phyloP scores from a whole-genome alignment of 2,113 vertebrate species.

The Furnarius figulus region DNA sequence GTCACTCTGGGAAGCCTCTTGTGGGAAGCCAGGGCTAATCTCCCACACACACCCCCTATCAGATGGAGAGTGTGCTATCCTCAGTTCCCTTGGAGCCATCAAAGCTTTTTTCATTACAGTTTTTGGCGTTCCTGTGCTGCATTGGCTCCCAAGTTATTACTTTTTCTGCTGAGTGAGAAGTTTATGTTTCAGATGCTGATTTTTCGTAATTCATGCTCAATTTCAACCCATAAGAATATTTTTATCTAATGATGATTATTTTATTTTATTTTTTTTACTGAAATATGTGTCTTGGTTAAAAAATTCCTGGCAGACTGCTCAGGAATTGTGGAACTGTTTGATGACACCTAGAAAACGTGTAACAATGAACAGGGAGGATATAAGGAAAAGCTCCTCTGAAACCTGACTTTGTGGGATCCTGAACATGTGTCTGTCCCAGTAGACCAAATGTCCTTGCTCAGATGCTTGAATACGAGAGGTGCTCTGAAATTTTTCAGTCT shows the following conservation, averaged over 20 bases:
- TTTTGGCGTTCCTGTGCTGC: not conserved
- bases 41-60: not conserved
- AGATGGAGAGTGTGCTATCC: not conserved
- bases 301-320: not conserved
- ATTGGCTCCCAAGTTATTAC: not conserved
- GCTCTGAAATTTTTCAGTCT: not conserved
- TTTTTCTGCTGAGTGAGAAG: not conserved
- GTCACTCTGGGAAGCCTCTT: not conserved
- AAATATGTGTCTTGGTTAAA: not conserved
- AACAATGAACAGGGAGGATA: not conserved
- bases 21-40: not conserved
- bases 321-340: not conserved
- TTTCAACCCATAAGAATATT: not conserved
- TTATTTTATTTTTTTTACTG: fast-evolving
- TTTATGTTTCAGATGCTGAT: not conserved
- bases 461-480: not conserved
- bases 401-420: not conserved
- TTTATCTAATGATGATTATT: not conserved
- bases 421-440: not conserved
- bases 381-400: not conserved
- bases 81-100: not conserved
- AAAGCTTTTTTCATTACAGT: slow-evolving; percentile 18
- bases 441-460: not conserved
- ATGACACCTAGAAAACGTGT: not conserved
- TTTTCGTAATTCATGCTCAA: not conserved